A percentile compares a stretch with the other conserved stretches of the same genome.
These are phyloP conservation scores for Caenorhabditis uteleia DNA, from an alignment of 2,888 invertebrate species.

Conservation along the genomic window DNA sequence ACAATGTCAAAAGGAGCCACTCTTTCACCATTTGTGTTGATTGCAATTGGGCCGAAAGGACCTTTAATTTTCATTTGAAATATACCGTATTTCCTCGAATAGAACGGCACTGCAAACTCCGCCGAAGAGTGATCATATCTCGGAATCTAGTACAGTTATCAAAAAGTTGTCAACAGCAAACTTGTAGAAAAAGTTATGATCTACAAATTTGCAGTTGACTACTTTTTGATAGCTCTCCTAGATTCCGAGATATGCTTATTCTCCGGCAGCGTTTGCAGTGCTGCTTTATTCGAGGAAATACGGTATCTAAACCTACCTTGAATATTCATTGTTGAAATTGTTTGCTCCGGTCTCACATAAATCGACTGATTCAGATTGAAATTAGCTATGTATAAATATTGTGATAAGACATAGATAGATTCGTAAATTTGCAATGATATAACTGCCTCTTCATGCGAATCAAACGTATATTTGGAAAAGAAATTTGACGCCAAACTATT, in stretches of 20 bases:
- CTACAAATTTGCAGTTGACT: too few relatives aligned
- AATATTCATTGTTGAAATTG: not conserved
- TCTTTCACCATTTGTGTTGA: conserved; percentile 21
- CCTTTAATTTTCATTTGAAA: conserved; percentile 8
- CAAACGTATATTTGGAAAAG: conserved; percentile 17
- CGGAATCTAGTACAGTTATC: too few relatives aligned
- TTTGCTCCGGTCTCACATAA: conserved; percentile 19
- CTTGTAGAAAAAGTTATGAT: too few relatives aligned
- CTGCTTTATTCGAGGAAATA: too few relatives aligned
- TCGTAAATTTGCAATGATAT: conserved; percentile 42
- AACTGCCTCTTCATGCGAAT: conserved; percentile 7
- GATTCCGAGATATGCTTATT: too few relatives aligned
- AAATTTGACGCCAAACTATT: conserved; percentile 8
- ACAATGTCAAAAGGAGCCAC: conserved; percentile 17
- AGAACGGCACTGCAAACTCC: too few relatives aligned
- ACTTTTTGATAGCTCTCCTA: too few relatives aligned
- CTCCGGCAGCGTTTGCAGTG: too few relatives aligned
- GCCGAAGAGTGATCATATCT: too few relatives aligned
- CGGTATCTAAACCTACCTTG: not conserved
- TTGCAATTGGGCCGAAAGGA: conserved; percentile 21
- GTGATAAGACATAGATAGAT: conserved; percentile 18
- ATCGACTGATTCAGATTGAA: conserved; percentile 15
- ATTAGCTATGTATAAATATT: conserved; percentile 15
- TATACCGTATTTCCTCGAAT: not conserved
- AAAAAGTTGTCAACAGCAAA: too few relatives aligned